Conservation (phyloP, 2,888 invertebrate species). For the Epistrophella euchroma region DNA sequence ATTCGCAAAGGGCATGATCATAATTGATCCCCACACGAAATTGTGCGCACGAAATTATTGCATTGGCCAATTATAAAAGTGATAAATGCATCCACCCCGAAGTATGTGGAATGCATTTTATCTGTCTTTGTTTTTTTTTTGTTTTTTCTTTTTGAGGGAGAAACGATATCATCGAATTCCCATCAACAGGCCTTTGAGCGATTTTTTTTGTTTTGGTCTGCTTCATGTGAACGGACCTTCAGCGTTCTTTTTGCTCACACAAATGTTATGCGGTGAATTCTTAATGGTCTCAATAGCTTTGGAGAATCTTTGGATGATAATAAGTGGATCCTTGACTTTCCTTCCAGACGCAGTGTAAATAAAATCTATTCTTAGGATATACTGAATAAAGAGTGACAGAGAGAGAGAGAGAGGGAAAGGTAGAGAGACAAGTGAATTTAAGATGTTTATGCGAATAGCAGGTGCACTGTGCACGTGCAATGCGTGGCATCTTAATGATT, state of each 20-base stretch:
- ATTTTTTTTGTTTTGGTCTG: not conserved
- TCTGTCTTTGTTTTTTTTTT: slow-evolving; percentile 26
- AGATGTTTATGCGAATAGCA: slow-evolving; percentile 29
- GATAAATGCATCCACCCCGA: slow-evolving; percentile 72
- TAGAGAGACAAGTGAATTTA: not conserved
- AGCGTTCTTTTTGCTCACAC: slow-evolving; percentile 34
- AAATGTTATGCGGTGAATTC: slow-evolving; percentile 49
- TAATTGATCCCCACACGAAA: slow-evolving; percentile 56
- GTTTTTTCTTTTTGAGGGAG: not conserved
- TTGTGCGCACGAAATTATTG: slow-evolving; percentile 60
- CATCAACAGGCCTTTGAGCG: slow-evolving; percentile 49
- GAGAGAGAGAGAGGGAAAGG: not conserved
- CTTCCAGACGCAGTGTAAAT: slow-evolving; percentile 52
- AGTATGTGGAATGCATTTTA: slow-evolving; percentile 63
- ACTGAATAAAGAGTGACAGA: not conserved
- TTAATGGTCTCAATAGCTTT: slow-evolving; percentile 61
- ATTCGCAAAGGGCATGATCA: slow-evolving; percentile 57
- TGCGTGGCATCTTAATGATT: slow-evolving; percentile 56
- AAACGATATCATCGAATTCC: slow-evolving; percentile 47
- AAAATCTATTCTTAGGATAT: slow-evolving; percentile 54
- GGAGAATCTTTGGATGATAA: slow-evolving; percentile 52
- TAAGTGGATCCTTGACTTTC: slow-evolving; percentile 51
- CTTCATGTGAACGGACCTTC: slow-evolving; percentile 27
- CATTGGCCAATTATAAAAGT: slow-evolving; percentile 70
- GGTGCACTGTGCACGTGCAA: slow-evolving; percentile 61